These are phyloP conservation scores for Beris morrisii DNA, from an alignment of 2,888 invertebrate genomes.

Conservation along the genomic window DNA sequence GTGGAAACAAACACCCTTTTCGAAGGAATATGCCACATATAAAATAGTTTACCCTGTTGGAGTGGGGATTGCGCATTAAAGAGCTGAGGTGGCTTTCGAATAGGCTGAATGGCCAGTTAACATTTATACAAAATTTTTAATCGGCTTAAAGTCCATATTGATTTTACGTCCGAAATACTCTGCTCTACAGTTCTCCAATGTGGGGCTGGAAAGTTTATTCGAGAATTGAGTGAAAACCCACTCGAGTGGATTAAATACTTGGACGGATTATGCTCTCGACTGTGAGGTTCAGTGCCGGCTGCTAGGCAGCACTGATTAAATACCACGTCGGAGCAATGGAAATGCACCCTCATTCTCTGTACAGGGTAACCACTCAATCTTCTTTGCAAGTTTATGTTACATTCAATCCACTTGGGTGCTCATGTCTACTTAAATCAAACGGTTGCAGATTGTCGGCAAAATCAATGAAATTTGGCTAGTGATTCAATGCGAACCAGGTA, in stretches of 20 bases:
- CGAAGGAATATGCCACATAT: too few relatives aligned
- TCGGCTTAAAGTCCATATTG: conserved; percentile 31
- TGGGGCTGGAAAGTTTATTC: conserved; percentile 46
- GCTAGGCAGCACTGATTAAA: conserved; percentile 20
- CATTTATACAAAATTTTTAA: conserved; percentile 33
- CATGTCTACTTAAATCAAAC: too few relatives aligned
- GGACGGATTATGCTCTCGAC: conserved; percentile 49
- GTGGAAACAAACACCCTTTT: too few relatives aligned
- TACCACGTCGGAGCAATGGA: conserved; percentile 27
- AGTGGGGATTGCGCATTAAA: too few relatives aligned
- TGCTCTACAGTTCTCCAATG: background rate
- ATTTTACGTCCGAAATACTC: conserved; percentile 29
- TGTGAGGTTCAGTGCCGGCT: conserved; percentile 12
- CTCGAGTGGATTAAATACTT: conserved; percentile 55
- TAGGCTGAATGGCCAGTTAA: conserved; percentile 28
- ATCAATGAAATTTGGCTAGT: background rate
- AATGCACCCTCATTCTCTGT: conserved; percentile 17
- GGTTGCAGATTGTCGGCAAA: background rate
- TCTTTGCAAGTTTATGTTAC: conserved; percentile 14
- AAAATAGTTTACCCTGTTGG: too few relatives aligned
- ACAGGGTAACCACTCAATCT: conserved; percentile 10
- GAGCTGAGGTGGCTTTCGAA: background rate
- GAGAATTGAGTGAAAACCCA: conserved; percentile 53
- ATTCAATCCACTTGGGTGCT: background rate
- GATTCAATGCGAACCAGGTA: too few relatives aligned